Percentiles rank a stretch among this genome's conserved stretches.
Conservation (phyloP, 2,888 invertebrate species). For the Fragum whitleyi region DNA sequence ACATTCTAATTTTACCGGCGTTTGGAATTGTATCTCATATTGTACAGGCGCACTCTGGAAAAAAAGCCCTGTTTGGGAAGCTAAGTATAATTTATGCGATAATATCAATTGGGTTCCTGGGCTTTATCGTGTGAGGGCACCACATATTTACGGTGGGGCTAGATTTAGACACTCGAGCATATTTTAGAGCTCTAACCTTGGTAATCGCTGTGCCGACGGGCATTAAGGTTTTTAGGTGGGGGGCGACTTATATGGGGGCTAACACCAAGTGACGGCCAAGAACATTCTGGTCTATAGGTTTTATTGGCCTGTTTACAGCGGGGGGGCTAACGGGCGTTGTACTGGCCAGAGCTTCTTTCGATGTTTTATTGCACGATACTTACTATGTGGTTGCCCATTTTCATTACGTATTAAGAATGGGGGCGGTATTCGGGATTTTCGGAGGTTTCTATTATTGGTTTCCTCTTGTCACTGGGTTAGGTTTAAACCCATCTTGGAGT, state of each 20-base stretch:
- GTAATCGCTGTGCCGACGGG: conserved; percentile 94
- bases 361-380: conserved; percentile 92
- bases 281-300: conserved; percentile 90
- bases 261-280: conserved; percentile 88
- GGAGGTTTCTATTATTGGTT: conserved; percentile 91
- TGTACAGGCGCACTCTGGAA: conserved; percentile 88
- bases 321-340: conserved; percentile 87
- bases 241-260: conserved; percentile 87
- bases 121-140: conserved; percentile 94
- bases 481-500: conserved; percentile 88
- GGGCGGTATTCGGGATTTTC: conserved; percentile 92
- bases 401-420: conserved; percentile 93
- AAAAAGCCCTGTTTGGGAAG: conserved; percentile 90
- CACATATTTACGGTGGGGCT: conserved; percentile 94
- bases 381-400: conserved; percentile 94
- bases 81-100: conserved; percentile 94
- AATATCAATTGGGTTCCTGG: conserved; percentile 92
- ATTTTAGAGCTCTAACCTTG: conserved; percentile 94
- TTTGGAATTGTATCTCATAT: conserved; percentile 93
- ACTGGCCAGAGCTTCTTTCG: conserved; percentile 90
- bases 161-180: conserved; percentile 93
- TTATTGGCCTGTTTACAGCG: conserved; percentile 92
- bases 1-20: conserved; percentile 93
- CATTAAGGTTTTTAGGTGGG: conserved; percentile 93
- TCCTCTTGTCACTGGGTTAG: conserved; percentile 89